Base-by-base conservation (phyloP, 1,140 invertebrate genomes). In the Drosophila seguyi region DNA sequence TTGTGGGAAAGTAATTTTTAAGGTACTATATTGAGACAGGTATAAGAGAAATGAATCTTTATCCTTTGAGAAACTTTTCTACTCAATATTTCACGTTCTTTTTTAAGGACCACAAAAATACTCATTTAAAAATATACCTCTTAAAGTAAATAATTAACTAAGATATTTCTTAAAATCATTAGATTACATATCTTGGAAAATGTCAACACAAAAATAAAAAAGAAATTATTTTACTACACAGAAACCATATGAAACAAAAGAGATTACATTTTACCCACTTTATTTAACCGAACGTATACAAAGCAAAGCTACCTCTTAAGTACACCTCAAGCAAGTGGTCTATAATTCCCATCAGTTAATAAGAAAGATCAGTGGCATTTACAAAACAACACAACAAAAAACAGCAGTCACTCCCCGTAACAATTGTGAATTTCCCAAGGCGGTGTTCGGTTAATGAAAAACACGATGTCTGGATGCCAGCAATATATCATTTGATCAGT, bases 401-500 rank as follows among this genome's bases (percentile, higher is more conserved):
- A 13, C 18, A 16, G 6, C 47, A 27, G 11, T 38, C 36, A 44
- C 66, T 65, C 47, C 45, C 47, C 13, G 18, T 44, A 71, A 25
- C 42, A 25, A 34, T 67, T 27, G 65, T 16, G 29, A 47, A 58
- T 71, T 48, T 39, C 36, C 29, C 65, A 57, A 22, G n/a, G 34
- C 13, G 36, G 20, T 22, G 44, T 57, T 71, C 36, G 47, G 56
- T 71, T 71, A 71, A 59, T 58, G 68, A 41, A 38, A 20, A 38
- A 14, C 61, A 63, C 61, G 55, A 72, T 27, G 36, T n/a, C 67
- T 45, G 42, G 66, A 34, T 47, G 34, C 68, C 27, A 25, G 34
- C 66, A 34, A 47, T 69, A 36, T 71, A 69, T 56, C 67, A 69
- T 71, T 69, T 69, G 41, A 69, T 57, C 65, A 67, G 38, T 53